These are phyloP conservation scores for Chaetophractus vellerosus DNA, from an alignment of 2,797 vertebrate species.

Conservation along the genomic window DNA sequence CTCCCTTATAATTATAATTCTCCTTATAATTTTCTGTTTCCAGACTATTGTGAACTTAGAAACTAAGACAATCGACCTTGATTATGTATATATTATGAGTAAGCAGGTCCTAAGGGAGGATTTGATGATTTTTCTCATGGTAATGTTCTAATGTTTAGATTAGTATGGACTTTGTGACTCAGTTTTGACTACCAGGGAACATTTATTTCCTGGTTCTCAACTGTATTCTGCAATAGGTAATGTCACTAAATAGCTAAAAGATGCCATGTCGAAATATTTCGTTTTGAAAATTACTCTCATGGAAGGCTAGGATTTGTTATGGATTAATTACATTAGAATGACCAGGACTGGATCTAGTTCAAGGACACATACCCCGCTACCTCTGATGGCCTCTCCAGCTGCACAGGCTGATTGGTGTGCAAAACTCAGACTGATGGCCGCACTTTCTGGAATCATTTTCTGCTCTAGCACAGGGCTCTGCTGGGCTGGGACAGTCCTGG, in stretches of 20 bases:
- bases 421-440: fast-evolving
- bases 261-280: neutral
- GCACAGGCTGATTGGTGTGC: neutral
- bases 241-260: neutral
- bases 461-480: neutral
- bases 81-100: neutral
- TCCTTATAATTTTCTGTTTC: neutral
- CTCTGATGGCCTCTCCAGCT: neutral
- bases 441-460: neutral
- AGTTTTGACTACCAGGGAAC: neutral
- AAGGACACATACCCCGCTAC: neutral
- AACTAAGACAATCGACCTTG: neutral
- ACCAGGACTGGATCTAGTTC: neutral
- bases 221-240: too few relatives aligned
- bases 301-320: neutral
- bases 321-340: neutral
- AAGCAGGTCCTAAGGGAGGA: neutral
- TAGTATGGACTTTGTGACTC: neutral
- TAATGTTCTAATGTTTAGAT: neutral
- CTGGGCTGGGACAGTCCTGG: neutral
- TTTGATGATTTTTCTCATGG: neutral
- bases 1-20: slow-evolving; percentile 6
- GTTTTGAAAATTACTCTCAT: slow-evolving; percentile 29
- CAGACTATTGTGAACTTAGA: neutral
- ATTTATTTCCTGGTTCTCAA: slow-evolving; percentile 16